phyloP scores from a whole-genome alignment of 2,797 vertebrate species.

The Orestias chungarensis region DNA sequence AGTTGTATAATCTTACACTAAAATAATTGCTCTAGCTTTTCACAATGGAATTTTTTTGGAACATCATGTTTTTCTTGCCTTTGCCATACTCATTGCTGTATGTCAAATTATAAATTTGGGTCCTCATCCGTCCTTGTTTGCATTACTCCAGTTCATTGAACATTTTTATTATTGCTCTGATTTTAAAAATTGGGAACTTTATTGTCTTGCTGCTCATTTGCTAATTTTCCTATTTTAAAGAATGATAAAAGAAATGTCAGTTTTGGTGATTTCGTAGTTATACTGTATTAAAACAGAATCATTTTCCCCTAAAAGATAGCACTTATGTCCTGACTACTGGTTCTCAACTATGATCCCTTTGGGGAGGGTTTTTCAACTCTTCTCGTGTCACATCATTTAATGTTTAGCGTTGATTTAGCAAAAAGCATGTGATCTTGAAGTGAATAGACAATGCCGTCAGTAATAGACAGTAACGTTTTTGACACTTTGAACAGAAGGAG shows the following conservation, averaged over 20 bases:
- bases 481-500: conserved; percentile 38
- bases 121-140: background rate
- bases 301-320: no score
- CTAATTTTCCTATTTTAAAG: background rate
- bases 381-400: background rate
- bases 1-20: background rate
- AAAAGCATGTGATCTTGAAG: conserved; percentile 14
- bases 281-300: no score
- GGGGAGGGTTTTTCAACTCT: background rate
- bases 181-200: background rate
- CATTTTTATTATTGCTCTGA: background rate
- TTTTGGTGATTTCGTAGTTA: no score
- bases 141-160: background rate
- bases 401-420: background rate
- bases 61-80: background rate
- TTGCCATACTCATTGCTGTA: background rate
- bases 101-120: background rate
- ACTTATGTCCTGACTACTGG: no score
- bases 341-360: background rate
- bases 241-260: background rate
- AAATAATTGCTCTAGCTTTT: background rate
- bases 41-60: background rate
- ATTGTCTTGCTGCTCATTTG: background rate
- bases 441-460: conserved; percentile 4
- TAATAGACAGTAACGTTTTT: conserved; percentile 25